Conservation (phyloP, 2,797 vertebrate species). For the Chelidonichthys spinosus region DNA sequence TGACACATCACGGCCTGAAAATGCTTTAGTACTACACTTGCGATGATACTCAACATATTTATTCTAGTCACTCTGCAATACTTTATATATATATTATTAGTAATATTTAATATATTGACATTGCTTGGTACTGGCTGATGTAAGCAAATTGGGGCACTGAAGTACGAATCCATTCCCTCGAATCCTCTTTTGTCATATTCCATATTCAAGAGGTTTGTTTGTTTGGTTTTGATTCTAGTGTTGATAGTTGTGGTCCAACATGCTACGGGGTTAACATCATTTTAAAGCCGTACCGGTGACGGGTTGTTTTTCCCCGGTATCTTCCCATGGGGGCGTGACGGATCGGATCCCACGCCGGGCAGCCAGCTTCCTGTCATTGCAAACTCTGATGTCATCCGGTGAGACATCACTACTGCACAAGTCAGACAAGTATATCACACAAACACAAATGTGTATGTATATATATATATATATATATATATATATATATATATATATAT, state of each 20-base stretch:
- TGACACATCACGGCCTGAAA: conserved; percentile 5
- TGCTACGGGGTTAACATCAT: neutral
- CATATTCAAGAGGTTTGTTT: neutral
- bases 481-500: neutral
- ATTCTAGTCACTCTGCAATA: neutral
- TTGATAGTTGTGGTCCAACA: neutral
- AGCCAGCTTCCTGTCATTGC: conserved; percentile 38
- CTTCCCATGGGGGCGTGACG: neutral
- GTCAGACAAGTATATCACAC: conserved; percentile 22
- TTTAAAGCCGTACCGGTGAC: neutral
- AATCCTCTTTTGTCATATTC: neutral
- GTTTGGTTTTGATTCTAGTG: neutral
- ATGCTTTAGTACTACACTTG: neutral
- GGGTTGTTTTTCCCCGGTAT: too few species aligned
- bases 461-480: conserved; percentile 14
- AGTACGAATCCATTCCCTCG: neutral
- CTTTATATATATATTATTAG: too few species aligned
- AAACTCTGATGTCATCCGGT: conserved; percentile 53
- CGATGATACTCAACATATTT: neutral
- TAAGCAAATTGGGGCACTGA: too few species aligned
- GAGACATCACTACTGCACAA: conserved; percentile 40
- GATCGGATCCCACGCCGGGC: conserved; percentile 29
- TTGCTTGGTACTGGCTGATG: neutral
- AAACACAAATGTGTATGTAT: conserved; percentile 8
- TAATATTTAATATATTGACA: neutral